Evolutionary conservation across 2,888 invertebrate genomes (phyloP), one percentile per base, ranked within the genome.

Genomic region (Drosophila multiciliata): DNA sequence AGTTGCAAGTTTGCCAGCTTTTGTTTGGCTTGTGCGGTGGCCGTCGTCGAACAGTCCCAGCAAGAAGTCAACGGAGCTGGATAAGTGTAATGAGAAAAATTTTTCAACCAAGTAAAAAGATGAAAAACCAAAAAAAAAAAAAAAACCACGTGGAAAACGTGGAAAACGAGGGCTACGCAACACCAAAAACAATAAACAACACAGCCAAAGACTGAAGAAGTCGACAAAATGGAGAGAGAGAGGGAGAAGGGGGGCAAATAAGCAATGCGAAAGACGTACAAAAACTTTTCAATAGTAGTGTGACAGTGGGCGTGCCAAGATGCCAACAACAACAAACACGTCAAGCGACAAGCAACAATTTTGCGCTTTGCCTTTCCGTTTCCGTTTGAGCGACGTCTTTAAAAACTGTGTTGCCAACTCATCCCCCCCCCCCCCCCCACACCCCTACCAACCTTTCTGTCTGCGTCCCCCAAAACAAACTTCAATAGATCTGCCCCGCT

Each of bases 31-130:
- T 50, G 66, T 61, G 66, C 58, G 58, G 66, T 67, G 67, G 50
- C 58, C 65, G 23, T 53, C 15, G 35, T 58, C 40, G 36, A 48
- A 55, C 59, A 53, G 42, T 29, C 6, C 15, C 32, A 54, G 54
- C 35, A 20, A 45, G 60, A 66, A 69, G 71, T 66, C 59, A 59
- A 84, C 71, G 66, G 42, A 45, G 61, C 64, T 65, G 75, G 60
- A 62, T 78, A 86, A 83, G 73, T 84, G 89, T 87, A 89, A 89
- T 89, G 87, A 84, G 87, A 87, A 85, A 89, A 83, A 74, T 80
- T 74, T 74, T 63, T 57, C 55, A 69, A 38, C 62, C 58, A 69
- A 67, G 59, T 61, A 49, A 38, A 62, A 57, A 61, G 73, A 55
- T 29, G 29, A 29, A 29, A 29, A 26, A 23, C 1, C 1, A 1